phyloP scores from a whole-genome alignment of 1,140 invertebrate genomes.

The Scaptomyza hsui region DNA sequence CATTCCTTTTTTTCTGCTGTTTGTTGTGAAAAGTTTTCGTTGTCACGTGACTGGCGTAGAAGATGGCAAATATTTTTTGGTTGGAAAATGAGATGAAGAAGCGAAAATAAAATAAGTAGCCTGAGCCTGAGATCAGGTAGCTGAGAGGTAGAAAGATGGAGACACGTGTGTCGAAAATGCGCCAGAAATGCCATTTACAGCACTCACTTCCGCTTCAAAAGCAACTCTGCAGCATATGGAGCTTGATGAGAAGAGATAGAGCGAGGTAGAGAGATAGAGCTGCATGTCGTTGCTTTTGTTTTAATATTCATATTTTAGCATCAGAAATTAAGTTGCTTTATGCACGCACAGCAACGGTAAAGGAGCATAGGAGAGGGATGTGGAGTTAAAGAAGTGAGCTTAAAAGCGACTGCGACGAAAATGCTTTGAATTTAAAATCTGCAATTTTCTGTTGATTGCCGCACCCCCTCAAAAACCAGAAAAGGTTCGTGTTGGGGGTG shows the following conservation, averaged over 20 bases:
- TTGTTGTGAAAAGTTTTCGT: conserved; percentile 49
- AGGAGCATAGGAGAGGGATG: neutral
- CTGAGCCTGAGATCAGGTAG: conserved; percentile 41
- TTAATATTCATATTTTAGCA: conserved; percentile 82
- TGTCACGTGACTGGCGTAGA: conserved; percentile 64
- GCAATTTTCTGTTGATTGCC: conserved; percentile 83
- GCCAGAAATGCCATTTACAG: conserved; percentile 71
- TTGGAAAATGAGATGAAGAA: conserved; percentile 49
- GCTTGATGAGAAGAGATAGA: neutral
- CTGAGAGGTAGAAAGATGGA: neutral
- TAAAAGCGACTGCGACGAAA: conserved; percentile 64
- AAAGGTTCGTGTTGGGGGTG: conserved; percentile 3
- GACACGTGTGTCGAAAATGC: conserved; percentile 33
- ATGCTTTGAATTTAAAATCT: conserved; percentile 83
- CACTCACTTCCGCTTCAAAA: conserved; percentile 29
- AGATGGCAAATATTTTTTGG: conserved; percentile 58
- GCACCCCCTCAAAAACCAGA: conserved; percentile 50
- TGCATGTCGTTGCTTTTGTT: conserved; percentile 61
- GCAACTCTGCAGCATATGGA: neutral
- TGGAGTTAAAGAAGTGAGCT: conserved; percentile 41
- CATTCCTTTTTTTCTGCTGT: conserved; percentile 38
- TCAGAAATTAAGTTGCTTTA: conserved; percentile 77
- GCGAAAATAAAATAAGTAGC: conserved; percentile 17
- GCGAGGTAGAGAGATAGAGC: conserved; percentile 18
- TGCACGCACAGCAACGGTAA: conserved; percentile 38